phyloP scores from a whole-genome alignment of 1,140 invertebrate genomes.

The Dermatophagoides farinae region DNA sequence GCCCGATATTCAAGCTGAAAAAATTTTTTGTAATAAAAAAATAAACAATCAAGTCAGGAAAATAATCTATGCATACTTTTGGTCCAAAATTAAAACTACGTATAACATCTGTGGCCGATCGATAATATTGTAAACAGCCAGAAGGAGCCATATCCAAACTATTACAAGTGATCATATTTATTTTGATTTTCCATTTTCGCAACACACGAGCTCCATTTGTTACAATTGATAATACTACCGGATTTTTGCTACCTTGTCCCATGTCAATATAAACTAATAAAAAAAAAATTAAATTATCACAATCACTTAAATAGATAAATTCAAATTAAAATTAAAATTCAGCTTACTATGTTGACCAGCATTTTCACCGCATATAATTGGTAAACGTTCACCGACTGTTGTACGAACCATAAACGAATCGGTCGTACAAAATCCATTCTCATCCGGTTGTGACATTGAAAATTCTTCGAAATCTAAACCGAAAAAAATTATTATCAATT shows the following conservation, averaged over 20 bases:
- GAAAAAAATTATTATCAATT: background rate
- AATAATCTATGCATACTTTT: background rate
- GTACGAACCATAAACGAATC: conserved; percentile 47
- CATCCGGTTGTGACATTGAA: conserved; percentile 44
- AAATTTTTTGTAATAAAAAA: background rate
- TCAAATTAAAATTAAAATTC: background rate
- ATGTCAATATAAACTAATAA: conserved; percentile 50
- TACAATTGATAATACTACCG: conserved; percentile 42
- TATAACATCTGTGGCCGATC: conserved; percentile 34
- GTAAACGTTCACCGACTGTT: conserved; percentile 40
- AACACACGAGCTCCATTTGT: conserved; percentile 34
- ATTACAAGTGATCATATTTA: conserved; percentile 47
- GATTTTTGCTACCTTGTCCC: conserved; percentile 33
- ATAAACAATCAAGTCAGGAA: background rate
- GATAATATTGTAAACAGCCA: conserved; percentile 47
- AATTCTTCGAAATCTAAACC: conserved; percentile 45
- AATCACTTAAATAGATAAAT: background rate
- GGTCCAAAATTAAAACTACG: conserved; percentile 42
- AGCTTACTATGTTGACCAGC: conserved; percentile 57
- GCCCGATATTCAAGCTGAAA: conserved; percentile 27
- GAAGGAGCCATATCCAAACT: conserved; percentile 38
- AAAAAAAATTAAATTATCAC: conserved; percentile 9
- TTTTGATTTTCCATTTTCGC: conserved; percentile 49
- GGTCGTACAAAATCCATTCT: conserved; percentile 43
- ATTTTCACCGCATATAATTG: conserved; percentile 54